Conservation (phyloP, 2,797 vertebrate genomes). For the Poecilia wingei region DNA sequence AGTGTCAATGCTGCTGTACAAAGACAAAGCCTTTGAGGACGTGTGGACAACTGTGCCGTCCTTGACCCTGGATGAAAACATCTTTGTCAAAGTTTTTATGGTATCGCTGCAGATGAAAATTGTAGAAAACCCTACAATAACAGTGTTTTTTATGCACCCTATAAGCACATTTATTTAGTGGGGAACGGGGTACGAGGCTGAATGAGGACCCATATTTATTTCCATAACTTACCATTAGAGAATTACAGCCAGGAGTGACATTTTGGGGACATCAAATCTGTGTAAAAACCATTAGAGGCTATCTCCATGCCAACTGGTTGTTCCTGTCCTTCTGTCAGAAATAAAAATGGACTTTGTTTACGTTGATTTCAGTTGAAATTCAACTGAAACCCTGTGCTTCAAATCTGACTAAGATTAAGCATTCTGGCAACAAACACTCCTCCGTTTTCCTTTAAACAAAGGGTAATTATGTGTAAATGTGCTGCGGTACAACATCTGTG, state of each 20-base stretch:
- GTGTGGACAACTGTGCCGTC: constrained; percentile 80
- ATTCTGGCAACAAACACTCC: background rate
- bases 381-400: background rate
- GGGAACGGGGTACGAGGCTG: background rate
- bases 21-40: constrained; percentile 81
- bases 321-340: background rate
- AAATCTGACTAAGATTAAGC: background rate
- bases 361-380: background rate
- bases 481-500: background rate
- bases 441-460: background rate
- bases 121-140: background rate
- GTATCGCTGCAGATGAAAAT: constrained; percentile 43
- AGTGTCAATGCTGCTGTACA: constrained; percentile 81
- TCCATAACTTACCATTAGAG: background rate
- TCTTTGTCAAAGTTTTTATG: constrained; percentile 85
- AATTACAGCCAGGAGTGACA: background rate
- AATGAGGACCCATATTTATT: background rate
- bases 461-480: too few species aligned
- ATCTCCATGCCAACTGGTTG: background rate
- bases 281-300: background rate
- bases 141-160: background rate
- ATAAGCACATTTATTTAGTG: background rate
- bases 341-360: background rate
- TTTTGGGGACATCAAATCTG: background rate
- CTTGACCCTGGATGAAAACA: constrained; percentile 80